These are phyloP conservation scores for Drosophila santomea DNA, from an alignment of 1,140 invertebrate genomes.

Conservation along the genomic window DNA sequence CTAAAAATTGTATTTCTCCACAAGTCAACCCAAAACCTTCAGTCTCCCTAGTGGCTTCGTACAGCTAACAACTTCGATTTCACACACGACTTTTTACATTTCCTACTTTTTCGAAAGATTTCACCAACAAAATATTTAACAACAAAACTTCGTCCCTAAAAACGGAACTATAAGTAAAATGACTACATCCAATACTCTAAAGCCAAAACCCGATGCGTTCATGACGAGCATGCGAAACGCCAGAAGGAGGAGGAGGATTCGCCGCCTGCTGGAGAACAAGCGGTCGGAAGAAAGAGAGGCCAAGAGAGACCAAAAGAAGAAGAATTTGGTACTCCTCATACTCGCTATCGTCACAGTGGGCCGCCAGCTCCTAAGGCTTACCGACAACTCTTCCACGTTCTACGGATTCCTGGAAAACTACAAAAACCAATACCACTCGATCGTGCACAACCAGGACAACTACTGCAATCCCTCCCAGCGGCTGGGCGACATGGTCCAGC, in stretches of 20 bases:
- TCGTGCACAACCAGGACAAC: constrained; percentile 20
- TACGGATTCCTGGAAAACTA: constrained; percentile 12
- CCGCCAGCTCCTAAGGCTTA: neutral
- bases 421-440: constrained; percentile 23
- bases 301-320: too few relatives aligned
- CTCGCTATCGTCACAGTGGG: neutral
- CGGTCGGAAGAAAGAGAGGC: too few relatives aligned
- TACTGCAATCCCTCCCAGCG: constrained; percentile 8
- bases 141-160: too few relatives aligned
- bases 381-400: neutral
- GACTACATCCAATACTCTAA: neutral
- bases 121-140: neutral
- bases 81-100: neutral
- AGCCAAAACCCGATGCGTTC: neutral
- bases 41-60: neutral
- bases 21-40: too few relatives aligned
- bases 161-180: neutral
- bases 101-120: neutral
- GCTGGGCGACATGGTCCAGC: neutral
- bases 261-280: too few relatives aligned
- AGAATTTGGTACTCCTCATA: neutral
- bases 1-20: neutral
- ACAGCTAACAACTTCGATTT: neutral
- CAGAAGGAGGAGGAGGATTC: neutral
- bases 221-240: neutral